Evolutionary conservation across 2,113 vertebrate species (phyloP).

Genomic region (Ictalurus furcatus): DNA sequence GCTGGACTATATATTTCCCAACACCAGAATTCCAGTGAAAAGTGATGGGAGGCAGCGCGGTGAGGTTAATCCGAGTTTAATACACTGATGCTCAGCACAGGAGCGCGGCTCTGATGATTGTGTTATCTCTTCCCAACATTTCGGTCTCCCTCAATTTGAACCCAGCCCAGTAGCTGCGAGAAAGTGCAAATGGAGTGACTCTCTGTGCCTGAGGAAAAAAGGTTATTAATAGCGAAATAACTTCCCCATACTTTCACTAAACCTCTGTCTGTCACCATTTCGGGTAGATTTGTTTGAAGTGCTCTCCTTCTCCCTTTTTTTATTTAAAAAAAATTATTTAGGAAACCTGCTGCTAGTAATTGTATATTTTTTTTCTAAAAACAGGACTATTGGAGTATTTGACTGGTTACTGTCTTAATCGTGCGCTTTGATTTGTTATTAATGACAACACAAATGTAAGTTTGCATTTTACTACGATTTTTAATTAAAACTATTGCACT

Average conservation of each 20-base stretch:
- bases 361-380: not conserved
- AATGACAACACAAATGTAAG: not conserved
- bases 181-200: conserved; percentile 91
- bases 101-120: conserved; percentile 90
- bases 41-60: conserved; percentile 78
- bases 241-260: conserved; percentile 96
- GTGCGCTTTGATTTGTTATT: not conserved
- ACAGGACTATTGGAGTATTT: not conserved
- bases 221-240: conserved; percentile 99
- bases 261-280: conserved; percentile 75
- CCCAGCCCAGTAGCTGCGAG: conserved; percentile 96
- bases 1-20: conserved; percentile 55
- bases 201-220: conserved; percentile 95
- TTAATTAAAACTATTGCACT: not conserved
- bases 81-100: conserved; percentile 86
- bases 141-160: conserved; percentile 96
- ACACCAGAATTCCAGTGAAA: conserved; percentile 80
- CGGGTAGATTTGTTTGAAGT: conserved; percentile 99
- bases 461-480: not conserved
- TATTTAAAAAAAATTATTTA: conserved; percentile 56
- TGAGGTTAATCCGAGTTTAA: conserved; percentile 99
- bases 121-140: conserved; percentile 99
- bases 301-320: conserved; percentile 78
- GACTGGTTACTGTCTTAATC: not conserved
- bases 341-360: not conserved